Conservation (phyloP, 2,797 vertebrate species). For the Acrossocheilus wenchowensis region DNA sequence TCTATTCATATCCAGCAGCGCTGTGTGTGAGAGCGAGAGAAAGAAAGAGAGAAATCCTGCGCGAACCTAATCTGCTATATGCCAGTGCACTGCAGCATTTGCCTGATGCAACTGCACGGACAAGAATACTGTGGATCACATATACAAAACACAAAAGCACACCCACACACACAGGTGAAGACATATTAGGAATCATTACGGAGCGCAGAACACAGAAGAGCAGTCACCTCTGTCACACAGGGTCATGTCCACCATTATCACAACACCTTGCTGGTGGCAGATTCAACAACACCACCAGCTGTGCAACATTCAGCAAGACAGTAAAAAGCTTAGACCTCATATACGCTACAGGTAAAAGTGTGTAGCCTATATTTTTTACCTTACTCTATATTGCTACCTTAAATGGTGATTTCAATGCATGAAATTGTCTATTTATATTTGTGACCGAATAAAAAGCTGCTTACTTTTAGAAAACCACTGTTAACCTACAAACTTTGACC, state of each 20-base stretch:
- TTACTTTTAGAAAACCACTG: background rate
- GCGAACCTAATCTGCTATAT: slow-evolving; percentile 41
- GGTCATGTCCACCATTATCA: slow-evolving; percentile 23
- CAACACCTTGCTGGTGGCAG: slow-evolving; percentile 22
- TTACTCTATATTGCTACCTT: background rate
- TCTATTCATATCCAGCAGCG: slow-evolving; percentile 51
- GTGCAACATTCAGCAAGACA: background rate
- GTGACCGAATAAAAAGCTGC: background rate
- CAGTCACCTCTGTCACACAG: slow-evolving; percentile 27
- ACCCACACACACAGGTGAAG: slow-evolving; percentile 19
- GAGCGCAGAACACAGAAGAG: background rate
- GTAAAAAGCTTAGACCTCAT: background rate
- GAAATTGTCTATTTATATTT: background rate
- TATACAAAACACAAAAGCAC: background rate
- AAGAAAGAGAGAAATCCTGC: slow-evolving; percentile 25
- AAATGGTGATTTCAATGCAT: background rate
- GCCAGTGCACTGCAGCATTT: slow-evolving; percentile 49
- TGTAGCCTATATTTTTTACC: background rate
- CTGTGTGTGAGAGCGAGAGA: background rate
- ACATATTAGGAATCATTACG: background rate
- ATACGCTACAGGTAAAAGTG: background rate
- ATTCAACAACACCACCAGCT: background rate
- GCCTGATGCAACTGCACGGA: slow-evolving; percentile 11
- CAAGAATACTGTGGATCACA: background rate
- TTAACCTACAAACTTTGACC: background rate